Percentiles rank a stretch among this genome's conserved stretches.
These are phyloP conservation scores for Gracilinanus agilis DNA, from an alignment of 2,113 vertebrate genomes.

Conservation along the genomic window DNA sequence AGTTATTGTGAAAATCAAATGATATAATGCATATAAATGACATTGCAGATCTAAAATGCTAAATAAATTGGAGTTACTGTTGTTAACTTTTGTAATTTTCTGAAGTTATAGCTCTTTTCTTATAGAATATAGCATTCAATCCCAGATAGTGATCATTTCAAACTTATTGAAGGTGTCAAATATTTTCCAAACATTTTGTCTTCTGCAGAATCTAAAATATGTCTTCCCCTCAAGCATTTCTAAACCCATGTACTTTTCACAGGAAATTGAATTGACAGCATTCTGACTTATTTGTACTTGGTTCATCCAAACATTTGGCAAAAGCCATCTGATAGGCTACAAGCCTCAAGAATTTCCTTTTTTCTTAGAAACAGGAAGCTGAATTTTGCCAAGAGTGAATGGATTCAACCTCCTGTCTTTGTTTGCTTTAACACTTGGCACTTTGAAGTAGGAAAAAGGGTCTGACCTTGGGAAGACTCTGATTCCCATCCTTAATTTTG, in stretches of 20 bases:
- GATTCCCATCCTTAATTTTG: not conserved
- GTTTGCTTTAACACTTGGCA: not conserved
- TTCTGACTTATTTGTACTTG: slow-evolving; percentile 15
- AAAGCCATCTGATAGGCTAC: not conserved
- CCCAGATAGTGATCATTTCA: not conserved
- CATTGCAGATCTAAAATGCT: not conserved
- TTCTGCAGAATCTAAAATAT: not conserved
- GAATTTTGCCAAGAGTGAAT: slow-evolving; percentile 24
- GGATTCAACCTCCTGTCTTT: slow-evolving; percentile 20
- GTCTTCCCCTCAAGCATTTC: not conserved
- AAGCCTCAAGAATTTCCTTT: not conserved
- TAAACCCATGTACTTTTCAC: slow-evolving; percentile 23
- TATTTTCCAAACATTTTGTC: slow-evolving; percentile 4
- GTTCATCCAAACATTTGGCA: not conserved
- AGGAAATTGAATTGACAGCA: slow-evolving; percentile 38
- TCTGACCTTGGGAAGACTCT: not conserved
- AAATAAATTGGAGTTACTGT: not conserved
- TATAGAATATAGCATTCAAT: not conserved
- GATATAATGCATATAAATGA: not conserved
- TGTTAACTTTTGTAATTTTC: not conserved
- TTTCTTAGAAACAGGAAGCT: slow-evolving; percentile 7
- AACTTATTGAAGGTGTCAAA: slow-evolving; percentile 4
- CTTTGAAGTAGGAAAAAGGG: slow-evolving; percentile 9
- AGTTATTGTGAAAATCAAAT: not conserved
- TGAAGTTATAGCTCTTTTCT: not conserved